phyloP scores from a whole-genome alignment of 2,113 vertebrate species.

The Vombatus ursinus region DNA sequence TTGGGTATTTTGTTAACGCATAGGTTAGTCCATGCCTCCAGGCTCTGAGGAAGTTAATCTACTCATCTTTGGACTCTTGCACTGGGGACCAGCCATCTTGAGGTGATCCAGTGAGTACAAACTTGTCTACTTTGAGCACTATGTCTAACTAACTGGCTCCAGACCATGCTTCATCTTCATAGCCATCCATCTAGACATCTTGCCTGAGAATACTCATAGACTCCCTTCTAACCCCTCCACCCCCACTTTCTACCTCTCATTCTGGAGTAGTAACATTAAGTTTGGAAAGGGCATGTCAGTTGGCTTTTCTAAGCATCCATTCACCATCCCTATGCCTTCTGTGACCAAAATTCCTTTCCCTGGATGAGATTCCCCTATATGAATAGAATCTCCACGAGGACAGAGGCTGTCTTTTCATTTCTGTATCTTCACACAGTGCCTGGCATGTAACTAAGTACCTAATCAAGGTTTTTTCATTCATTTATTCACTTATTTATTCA shows the following conservation, averaged over 20 bases:
- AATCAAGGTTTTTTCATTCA: neutral
- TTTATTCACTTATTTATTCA: no score
- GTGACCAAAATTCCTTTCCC: neutral
- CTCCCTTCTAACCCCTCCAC: neutral
- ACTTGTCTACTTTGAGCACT: neutral
- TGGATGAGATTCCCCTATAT: neutral
- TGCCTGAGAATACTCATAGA: neutral
- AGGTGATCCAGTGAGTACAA: neutral
- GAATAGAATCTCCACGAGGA: neutral
- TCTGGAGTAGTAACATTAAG: neutral
- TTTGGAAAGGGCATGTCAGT: neutral
- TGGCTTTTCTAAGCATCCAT: neutral
- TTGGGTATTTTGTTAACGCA: neutral
- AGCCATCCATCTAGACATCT: neutral
- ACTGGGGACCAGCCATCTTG: neutral
- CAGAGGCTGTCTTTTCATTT: neutral
- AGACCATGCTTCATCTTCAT: neutral
- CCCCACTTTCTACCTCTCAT: neutral
- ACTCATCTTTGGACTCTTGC: neutral
- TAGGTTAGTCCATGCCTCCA: neutral
- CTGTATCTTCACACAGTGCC: neutral
- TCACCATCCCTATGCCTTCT: neutral
- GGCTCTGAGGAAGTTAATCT: neutral
- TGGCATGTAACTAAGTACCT: neutral
- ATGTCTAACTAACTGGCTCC: neutral